Evolutionary conservation across 2,888 invertebrate genomes (phyloP), one percentile per base, ranked within the genome.

Genomic region (Parascotia fuliginaria): DNA sequence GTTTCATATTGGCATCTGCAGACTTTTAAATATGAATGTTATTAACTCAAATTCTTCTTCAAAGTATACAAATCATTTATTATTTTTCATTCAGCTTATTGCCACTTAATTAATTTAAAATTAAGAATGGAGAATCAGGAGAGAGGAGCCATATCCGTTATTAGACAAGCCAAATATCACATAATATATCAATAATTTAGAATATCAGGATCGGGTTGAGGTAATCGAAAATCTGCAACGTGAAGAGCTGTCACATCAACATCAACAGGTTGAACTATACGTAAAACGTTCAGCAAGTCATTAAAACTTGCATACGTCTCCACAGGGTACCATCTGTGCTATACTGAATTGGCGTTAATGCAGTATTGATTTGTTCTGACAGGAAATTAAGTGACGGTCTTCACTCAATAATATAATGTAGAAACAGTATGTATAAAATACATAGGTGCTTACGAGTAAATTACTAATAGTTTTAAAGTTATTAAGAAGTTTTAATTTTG

Each of bases 211-310:
- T 15, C 16, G 33, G 42, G 47, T 63, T 68, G 65, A 66, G 73
- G 65, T 73, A 60, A 74, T 69, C 31, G 55, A 43, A 55, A 55
- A 50, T 43, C 54, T 67, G 60, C 55, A 55, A 52, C 50, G 50
- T 42, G 33, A 43, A 52, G 48, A 42, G 58, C 56, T 55, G 62
- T 68, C 66, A 55, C 42, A 62, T 72, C 65, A 66, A 19, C 41
- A 70, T 77, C 59, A 67, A 72, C 70, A 63, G 58, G 54, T 65
- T 59, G 40, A 39, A 67, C 57, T 67, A 64, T 51, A 52, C 46
- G 29, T 13, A 47, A 46, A 45, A 42, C 58, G 42, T 34, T 32
- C 45, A 42, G 48, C 42, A 50, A 41, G 50, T 52, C 50, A 55
- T 58, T 66, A 55, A 59, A 55, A 28, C 38, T 40, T 45, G 49